Conservation (phyloP, 2,888 invertebrate species). For the Acleris literana region DNA sequence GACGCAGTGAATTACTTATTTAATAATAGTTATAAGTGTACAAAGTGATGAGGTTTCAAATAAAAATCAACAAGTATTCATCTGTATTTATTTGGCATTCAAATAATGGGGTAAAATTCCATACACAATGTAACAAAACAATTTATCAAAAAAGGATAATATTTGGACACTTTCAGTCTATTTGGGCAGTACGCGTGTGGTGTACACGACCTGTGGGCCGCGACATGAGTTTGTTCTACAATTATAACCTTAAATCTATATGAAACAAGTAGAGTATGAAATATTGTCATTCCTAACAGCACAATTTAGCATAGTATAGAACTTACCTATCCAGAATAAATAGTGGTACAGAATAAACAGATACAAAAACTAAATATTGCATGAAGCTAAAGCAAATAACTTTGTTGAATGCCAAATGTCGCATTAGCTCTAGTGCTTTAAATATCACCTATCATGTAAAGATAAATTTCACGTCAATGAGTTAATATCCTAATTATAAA, state of each 20-base stretch:
- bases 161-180: constrained; percentile 82
- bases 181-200: constrained; percentile 66
- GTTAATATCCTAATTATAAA: constrained; percentile 43
- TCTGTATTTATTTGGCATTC: constrained; percentile 82
- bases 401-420: constrained; percentile 65
- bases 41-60: constrained; percentile 41
- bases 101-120: constrained; percentile 75
- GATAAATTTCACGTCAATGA: constrained; percentile 61
- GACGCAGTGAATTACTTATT: constrained; percentile 61
- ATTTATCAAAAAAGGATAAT: constrained; percentile 71
- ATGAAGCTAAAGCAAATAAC: constrained; percentile 46
- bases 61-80: constrained; percentile 53
- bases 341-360: not conserved
- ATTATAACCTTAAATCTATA: constrained; percentile 36
- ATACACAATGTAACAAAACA: constrained; percentile 79
- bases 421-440: constrained; percentile 46
- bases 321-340: constrained; percentile 14
- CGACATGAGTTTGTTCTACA: constrained; percentile 11
- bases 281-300: constrained; percentile 37
- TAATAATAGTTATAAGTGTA: constrained; percentile 30
- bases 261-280: constrained; percentile 30
- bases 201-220: constrained; percentile 30
- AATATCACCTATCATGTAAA: constrained; percentile 58
- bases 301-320: constrained; percentile 20
- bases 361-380: constrained; percentile 4